Conservation (phyloP, 2,113 vertebrate genomes). For the Rhinoptilus africanus region DNA sequence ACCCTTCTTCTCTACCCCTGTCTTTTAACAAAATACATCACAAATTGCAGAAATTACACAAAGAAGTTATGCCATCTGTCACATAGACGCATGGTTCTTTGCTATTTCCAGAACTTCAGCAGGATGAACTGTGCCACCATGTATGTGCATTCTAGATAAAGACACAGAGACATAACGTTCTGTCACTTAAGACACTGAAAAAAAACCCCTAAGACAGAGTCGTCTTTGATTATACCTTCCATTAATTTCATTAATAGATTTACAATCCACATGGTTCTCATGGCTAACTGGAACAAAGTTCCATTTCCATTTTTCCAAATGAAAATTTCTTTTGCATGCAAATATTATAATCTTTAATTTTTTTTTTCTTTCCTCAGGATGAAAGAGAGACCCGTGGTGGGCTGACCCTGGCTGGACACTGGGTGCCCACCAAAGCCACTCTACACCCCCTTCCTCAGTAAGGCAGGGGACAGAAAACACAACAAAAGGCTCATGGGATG, state of each 20-base stretch:
- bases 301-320: background rate
- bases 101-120: background rate
- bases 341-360: background rate
- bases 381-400: rapidly evolving
- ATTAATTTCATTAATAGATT: background rate
- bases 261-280: background rate
- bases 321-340: background rate
- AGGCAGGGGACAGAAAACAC: background rate
- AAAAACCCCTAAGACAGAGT: background rate
- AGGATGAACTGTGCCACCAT: background rate
- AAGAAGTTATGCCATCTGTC: background rate
- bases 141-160: background rate
- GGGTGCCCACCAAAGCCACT: background rate
- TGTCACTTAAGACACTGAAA: background rate
- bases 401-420: background rate
- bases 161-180: background rate
- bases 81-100: background rate
- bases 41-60: background rate
- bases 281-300: background rate
- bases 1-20: background rate
- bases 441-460: background rate
- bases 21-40: background rate
- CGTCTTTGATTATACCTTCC: background rate
- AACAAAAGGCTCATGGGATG: background rate
- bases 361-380: background rate